These are phyloP conservation scores for Coptodon rendalli DNA, from an alignment of 2,113 vertebrate genomes.

Conservation along the genomic window DNA sequence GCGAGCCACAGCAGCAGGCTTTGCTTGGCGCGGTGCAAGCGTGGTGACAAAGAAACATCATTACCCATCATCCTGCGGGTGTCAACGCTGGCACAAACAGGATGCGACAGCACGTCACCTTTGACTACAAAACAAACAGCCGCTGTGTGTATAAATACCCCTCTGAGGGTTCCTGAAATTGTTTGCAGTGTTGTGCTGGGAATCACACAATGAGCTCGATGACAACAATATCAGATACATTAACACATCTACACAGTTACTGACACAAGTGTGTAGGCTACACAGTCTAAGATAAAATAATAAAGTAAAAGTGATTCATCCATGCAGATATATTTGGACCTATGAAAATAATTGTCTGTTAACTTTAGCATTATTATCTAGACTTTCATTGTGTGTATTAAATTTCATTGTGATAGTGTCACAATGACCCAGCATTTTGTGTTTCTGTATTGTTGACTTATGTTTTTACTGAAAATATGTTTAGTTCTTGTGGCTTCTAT, in stretches of 20 bases:
- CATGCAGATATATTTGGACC: background rate
- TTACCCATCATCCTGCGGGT: conserved; percentile 11
- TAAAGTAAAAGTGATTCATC: background rate
- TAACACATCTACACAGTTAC: background rate
- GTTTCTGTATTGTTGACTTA: background rate
- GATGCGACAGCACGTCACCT: background rate
- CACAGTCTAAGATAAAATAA: background rate
- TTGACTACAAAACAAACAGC: background rate
- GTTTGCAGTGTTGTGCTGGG: background rate
- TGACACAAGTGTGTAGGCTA: background rate
- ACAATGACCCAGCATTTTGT: background rate
- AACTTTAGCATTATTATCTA: background rate
- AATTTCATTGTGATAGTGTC: background rate
- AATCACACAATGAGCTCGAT: background rate
- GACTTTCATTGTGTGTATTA: background rate
- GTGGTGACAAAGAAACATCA: background rate
- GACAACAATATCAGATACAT: background rate
- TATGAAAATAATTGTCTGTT: background rate
- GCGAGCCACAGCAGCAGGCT: background rate
- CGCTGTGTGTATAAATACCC: background rate
- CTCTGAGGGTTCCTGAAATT: background rate
- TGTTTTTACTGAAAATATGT: background rate
- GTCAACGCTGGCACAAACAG: background rate
- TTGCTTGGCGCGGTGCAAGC: background rate
- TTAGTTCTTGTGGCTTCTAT: background rate